A percentile compares a stretch with the other conserved stretches of the same genome.
These are phyloP conservation scores for Petrolisthes manimaculis DNA, from an alignment of 2,888 invertebrate species.

Conservation along the genomic window DNA sequence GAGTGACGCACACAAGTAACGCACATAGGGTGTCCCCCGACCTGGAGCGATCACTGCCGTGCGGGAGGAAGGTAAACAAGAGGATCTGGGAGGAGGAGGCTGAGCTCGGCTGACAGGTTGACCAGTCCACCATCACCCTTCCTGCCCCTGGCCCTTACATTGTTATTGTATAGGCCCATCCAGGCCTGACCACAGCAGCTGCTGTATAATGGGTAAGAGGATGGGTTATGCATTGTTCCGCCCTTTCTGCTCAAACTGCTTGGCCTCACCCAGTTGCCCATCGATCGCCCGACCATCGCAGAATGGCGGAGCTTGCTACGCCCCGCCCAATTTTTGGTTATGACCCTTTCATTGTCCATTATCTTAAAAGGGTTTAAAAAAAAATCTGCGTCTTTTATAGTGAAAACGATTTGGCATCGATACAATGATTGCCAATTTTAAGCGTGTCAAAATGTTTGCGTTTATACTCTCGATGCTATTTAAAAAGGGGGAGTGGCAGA, in stretches of 20 bases:
- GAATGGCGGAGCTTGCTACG: conserved; percentile 51
- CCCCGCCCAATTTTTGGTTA: conserved; percentile 18
- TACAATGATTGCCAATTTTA: not conserved
- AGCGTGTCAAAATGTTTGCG: not conserved
- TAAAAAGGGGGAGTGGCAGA: not conserved
- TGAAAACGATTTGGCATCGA: not conserved
- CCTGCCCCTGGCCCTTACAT: conserved; percentile 39
- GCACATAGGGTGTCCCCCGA: conserved; percentile 59
- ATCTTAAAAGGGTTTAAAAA: conserved; percentile 4
- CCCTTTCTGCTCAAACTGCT: conserved; percentile 55
- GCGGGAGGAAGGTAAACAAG: conserved; percentile 58
- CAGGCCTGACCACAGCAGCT: conserved; percentile 50
- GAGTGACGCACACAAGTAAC: conserved; percentile 62
- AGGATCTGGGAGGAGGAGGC: conserved; percentile 43
- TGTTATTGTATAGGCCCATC: conserved; percentile 57
- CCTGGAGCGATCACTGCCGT: conserved; percentile 49
- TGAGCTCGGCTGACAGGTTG: conserved; percentile 35
- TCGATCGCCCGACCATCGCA: conserved; percentile 55
- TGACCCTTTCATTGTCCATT: not conserved
- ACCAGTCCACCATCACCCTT: conserved; percentile 51
- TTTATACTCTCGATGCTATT: not conserved
- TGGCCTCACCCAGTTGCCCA: conserved; percentile 54
- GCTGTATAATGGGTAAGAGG: conserved; percentile 60
- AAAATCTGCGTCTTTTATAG: conserved; percentile 17
- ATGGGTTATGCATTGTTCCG: conserved; percentile 60